Conservation (phyloP, 2,888 invertebrate species). For the Oscheius sp. region DNA sequence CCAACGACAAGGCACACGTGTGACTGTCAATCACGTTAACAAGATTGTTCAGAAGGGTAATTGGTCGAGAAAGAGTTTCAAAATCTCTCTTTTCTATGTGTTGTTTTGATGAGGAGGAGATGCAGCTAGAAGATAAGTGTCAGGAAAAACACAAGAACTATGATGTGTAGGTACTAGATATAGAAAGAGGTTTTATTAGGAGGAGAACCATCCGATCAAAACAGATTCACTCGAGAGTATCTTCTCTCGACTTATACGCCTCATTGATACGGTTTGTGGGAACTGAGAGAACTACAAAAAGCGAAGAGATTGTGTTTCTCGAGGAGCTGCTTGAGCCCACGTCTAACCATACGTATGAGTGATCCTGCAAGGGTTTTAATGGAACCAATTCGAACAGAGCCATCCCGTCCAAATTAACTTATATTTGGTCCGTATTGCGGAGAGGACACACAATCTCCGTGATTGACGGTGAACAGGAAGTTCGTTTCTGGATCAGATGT, state of each 20-base stretch:
- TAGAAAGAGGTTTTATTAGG: neutral
- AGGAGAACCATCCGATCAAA: neutral
- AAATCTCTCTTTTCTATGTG: neutral
- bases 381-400: constrained; percentile 32
- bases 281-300: neutral
- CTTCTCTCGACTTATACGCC: no score
- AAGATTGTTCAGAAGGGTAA: neutral
- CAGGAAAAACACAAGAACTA: neutral
- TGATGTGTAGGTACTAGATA: neutral
- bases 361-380: constrained; percentile 11
- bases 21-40: constrained; percentile 4
- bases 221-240: no score
- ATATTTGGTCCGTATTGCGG: constrained; percentile 18
- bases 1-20: neutral
- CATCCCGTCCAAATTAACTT: constrained; percentile 27
- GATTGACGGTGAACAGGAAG: neutral
- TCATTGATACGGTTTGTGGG: neutral
- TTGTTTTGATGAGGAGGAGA: neutral
- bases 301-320: neutral
- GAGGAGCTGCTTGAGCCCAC: neutral
- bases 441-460: no score
- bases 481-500: neutral
- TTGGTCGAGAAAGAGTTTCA: neutral
- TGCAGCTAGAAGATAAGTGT: neutral
- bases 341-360: neutral